phyloP scores from a whole-genome alignment of 2,797 vertebrate species.

The Lepilemur septentrionalis region DNA sequence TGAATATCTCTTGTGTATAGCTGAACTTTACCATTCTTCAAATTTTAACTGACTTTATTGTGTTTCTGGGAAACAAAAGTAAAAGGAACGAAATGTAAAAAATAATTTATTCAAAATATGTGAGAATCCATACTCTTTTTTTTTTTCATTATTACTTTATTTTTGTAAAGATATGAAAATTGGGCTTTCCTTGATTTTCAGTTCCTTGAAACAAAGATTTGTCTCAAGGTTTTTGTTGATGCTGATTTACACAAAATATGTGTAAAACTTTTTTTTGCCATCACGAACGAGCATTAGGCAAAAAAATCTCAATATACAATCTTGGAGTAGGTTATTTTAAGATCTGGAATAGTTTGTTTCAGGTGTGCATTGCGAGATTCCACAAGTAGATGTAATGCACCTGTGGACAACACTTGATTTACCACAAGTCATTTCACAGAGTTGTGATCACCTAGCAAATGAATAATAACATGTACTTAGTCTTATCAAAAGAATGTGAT shows the following conservation, averaged over 20 bases:
- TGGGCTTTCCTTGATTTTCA: neutral
- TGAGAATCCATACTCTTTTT: neutral
- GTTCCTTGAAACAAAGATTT: neutral
- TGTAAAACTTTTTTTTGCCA: neutral
- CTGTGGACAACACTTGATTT: neutral
- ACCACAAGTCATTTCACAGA: neutral
- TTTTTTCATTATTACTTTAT: neutral
- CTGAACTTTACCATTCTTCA: neutral
- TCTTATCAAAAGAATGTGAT: neutral
- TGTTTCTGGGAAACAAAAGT: neutral
- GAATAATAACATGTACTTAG: neutral
- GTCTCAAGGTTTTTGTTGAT: neutral
- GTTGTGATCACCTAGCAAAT: neutral
- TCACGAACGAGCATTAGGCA: neutral
- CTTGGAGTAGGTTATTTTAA: neutral
- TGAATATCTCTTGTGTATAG: slow-evolving; percentile 5
- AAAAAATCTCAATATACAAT: neutral
- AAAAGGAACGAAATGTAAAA: neutral
- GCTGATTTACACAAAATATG: neutral
- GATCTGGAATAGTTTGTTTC: neutral
- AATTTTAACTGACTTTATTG: slow-evolving; percentile 2
- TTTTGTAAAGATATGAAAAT: neutral
- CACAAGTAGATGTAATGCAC: neutral
- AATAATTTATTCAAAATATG: neutral
- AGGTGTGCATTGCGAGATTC: neutral